Evolutionary conservation across 2,113 vertebrate genomes (phyloP).

Genomic region (Ornithorhynchus anatinus): DNA sequence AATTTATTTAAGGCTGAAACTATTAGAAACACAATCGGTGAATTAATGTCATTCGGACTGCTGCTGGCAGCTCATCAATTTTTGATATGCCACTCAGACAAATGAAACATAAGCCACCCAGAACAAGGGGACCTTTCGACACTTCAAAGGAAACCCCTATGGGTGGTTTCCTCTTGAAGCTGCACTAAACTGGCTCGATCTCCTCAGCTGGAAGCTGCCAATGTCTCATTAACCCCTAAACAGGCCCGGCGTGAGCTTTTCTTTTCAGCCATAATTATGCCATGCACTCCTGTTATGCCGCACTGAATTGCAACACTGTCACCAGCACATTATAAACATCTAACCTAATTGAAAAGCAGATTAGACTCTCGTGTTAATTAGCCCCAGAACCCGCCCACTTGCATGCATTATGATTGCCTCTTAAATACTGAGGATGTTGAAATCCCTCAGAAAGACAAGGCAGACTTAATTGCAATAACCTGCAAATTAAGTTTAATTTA

Average conservation of each 20-base stretch:
- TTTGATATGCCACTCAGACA: conserved; percentile 99
- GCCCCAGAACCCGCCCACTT: conserved; percentile 80
- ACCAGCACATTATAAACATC: conserved; percentile 82
- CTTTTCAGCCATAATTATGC: conserved; percentile 88
- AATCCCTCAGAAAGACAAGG: conserved; percentile 91
- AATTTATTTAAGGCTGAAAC: conserved; percentile 84
- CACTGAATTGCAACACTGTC: conserved; percentile 80
- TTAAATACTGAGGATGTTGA: conserved; percentile 87
- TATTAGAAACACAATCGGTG: conserved; percentile 91
- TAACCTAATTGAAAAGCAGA: conserved; percentile 93
- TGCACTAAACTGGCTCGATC: conserved; percentile 85
- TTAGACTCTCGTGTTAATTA: conserved; percentile 87
- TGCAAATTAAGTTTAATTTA: conserved; percentile 95
- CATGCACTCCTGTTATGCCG: conserved; percentile 80
- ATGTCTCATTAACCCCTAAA: conserved; percentile 99
- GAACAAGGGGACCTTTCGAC: conserved; percentile 99
- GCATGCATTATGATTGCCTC: conserved; percentile 90
- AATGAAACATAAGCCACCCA: conserved; percentile 99
- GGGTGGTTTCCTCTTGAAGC: conserved; percentile 99
- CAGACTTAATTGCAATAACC: conserved; percentile 96
- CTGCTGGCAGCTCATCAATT: conserved; percentile 99
- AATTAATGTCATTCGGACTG: conserved; percentile 93
- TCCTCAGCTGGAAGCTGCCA: conserved; percentile 93
- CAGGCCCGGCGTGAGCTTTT: conserved; percentile 92
- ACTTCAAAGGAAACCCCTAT: conserved; percentile 99